Percentiles rank a stretch among this genome's conserved stretches.
These are phyloP conservation scores for Drosophila murphyi DNA, from an alignment of 1,140 invertebrate species.

Conservation along the genomic window DNA sequence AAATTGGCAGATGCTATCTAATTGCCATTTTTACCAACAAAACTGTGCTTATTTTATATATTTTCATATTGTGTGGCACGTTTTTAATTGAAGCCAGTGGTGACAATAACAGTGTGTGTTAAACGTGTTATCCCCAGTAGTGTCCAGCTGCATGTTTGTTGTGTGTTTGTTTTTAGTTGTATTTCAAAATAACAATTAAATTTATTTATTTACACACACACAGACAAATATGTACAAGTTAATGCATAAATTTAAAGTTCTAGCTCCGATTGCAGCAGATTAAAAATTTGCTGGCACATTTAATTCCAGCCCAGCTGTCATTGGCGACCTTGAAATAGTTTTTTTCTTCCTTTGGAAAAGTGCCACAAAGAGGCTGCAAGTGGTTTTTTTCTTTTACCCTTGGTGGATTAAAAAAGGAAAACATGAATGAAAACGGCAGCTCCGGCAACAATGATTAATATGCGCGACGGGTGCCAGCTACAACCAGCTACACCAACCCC, in stretches of 20 bases:
- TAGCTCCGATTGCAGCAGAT: constrained; percentile 27
- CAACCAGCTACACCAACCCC: neutral
- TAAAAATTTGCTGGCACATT: constrained; percentile 40
- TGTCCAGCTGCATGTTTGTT: neutral
- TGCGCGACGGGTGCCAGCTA: constrained; percentile 55
- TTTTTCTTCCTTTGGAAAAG: constrained; percentile 19
- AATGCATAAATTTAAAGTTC: neutral
- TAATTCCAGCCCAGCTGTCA: constrained; percentile 56
- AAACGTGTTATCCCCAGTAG: neutral
- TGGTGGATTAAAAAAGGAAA: constrained; percentile 26
- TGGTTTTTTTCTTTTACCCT: constrained; percentile 52
- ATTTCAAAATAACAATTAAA: neutral
- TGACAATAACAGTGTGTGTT: neutral
- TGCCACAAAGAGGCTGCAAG: constrained; percentile 62
- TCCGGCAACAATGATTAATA: constrained; percentile 71
- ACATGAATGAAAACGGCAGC: constrained; percentile 30
- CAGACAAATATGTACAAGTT: neutral
- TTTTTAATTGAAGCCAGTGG: constrained; percentile 8
- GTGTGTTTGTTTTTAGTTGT: neutral
- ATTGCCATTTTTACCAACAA: neutral
- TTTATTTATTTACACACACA: neutral
- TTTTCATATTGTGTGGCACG: neutral
- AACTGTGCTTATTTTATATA: neutral
- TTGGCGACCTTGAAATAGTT: constrained; percentile 64
- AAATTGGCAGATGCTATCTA: neutral